These are phyloP conservation scores for Amaurobius ferox DNA, from an alignment of 2,888 invertebrate genomes.

Conservation along the genomic window DNA sequence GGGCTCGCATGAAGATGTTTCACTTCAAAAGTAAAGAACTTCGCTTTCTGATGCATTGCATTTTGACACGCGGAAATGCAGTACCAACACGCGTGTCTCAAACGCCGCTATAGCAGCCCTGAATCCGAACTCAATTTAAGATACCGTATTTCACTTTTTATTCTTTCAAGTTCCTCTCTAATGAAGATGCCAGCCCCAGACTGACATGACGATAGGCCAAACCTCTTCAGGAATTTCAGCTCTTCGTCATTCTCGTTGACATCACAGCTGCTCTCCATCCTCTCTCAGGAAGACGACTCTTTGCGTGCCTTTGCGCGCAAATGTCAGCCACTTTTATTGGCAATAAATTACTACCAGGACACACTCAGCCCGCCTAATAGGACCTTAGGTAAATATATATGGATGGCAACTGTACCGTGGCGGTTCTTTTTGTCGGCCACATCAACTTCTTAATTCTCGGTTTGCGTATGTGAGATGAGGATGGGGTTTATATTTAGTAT, in stretches of 20 bases:
- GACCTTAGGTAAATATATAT: background rate
- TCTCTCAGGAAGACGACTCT: background rate
- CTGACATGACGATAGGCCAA: background rate
- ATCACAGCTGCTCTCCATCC: background rate
- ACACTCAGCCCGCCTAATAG: background rate
- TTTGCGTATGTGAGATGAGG: no score
- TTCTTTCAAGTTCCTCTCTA: background rate
- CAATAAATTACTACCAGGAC: background rate
- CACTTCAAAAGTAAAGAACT: no score
- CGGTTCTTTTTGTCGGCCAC: background rate
- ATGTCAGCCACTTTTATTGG: background rate
- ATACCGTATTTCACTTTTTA: background rate
- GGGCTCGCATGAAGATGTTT: no score
- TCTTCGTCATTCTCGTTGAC: background rate
- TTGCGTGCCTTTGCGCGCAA: background rate
- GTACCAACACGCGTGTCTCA: no score
- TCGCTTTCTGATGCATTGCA: no score
- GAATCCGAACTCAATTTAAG: background rate
- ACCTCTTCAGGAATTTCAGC: background rate
- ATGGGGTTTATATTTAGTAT: no score
- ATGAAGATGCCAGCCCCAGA: background rate
- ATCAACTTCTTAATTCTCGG: background rate
- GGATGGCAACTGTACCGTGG: background rate
- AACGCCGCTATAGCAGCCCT: background rate
- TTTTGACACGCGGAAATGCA: no score